Evolutionary conservation across 1,140 invertebrate species (phyloP), one percentile per base, ranked within the genome.

Genomic region (Zeugodacus cucurbitae): DNA sequence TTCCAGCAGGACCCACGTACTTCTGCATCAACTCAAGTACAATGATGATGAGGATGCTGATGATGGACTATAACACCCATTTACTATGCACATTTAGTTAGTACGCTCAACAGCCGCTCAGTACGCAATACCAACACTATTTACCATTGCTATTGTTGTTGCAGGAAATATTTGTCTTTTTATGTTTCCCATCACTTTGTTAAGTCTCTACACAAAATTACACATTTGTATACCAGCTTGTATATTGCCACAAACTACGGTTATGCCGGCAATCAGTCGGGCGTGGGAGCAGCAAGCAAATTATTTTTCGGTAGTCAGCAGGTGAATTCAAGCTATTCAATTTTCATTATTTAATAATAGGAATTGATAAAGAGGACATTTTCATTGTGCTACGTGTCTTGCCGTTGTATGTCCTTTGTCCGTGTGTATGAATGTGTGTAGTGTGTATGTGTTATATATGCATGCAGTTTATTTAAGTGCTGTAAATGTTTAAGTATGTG

Each of bases 331-430:
- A 34, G 44, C 87, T 87, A 87, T 87, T 87, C 87, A 87, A 87
- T 87, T 87, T 87, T 87, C 87, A 67, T 87, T 87, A 87, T 41
- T 87, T 59, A 67, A 87, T 87, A 87, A 87, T 87, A 54, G 87
- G 62, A 64, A 67, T 48, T 87, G 87, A 87, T 54, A 87, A 87
- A 87, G 64, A 54, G 85, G n/a, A 86, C 85, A 86, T 86, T 86
- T 86, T 58, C 58, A 26, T 59, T 59, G 85, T 86, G 85, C 54
- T 26, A 86, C 48, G 85, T 86, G 85, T 11, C 54, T 44, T 7
- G 14, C 48, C 48, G 41, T 48, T 82, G 74, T 5, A 82, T 82
- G 37, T 78, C 22, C 29, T 78, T 78, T 78, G 37, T 78, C 32
- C 44, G 34, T 26, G 5, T 78, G 70, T 41, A 78, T 78, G 3